Evolutionary conservation across 2,888 invertebrate genomes (phyloP), one percentile per base, ranked within the genome.

Genomic region (Stenurella melanura): DNA sequence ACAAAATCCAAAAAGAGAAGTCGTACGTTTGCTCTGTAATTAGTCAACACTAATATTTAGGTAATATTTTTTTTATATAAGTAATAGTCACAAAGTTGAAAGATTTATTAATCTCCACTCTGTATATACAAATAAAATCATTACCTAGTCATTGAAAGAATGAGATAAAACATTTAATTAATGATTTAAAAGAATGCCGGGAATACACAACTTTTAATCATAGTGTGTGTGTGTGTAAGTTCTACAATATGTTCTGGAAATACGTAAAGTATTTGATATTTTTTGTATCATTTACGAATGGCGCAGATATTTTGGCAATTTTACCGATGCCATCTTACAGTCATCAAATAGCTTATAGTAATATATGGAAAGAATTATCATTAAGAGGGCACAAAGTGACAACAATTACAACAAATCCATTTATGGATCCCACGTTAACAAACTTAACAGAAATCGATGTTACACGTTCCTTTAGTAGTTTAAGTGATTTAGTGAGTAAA

Each of bases 371-470:
- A 60, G 70, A 58, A 50, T 60, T 70, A 61, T 70, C 70, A 10
- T 57, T 60, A 21, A 26, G 70, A 61, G 70, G 70, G 3, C 70
- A 70, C 11, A 70, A 60, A 18, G 70, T 70, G 17, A 70, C 70
- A 10, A 10, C 60, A 19, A 15, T 70, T 5, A 70, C 70, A 15
- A 21, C 70, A 42, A 19, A 60, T 50, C 70, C 70, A 7, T 7
- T 19, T 11, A 70, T 61, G 0, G 60, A 70, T 15, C 70, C 70
- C 21, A 60, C 18, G 4, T 18, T 70, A 19, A 60, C 21, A 2
- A 70, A 70, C 17, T 63, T 87, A 11, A 85, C 87, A 11, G 70
- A 70, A 70, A 60, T 61, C 0, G 70, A 70, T 18, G 0, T 70
- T 7, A 70, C 11, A 15, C 60, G 19, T 15, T 9, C 6, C 6